Evolutionary conservation across 2,113 vertebrate species (phyloP).

Genomic region (Calidris pugnax): DNA sequence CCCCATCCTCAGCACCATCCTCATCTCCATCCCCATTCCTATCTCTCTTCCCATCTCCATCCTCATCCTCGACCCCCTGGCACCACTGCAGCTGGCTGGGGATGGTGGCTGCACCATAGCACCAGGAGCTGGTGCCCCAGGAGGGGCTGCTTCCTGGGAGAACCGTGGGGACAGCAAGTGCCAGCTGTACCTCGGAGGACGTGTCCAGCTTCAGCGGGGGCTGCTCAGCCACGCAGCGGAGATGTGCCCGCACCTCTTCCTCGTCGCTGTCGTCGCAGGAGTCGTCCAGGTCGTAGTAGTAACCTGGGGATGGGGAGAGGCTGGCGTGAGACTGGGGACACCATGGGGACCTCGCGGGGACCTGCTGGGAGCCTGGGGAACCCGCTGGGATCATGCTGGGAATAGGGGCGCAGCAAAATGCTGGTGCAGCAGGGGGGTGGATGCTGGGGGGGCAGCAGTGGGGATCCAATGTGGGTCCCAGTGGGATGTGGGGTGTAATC

Average conservation of each 20-base stretch:
- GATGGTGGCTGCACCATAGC: too few species aligned
- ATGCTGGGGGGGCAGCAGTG: background rate
- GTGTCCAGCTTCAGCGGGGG: slow-evolving; percentile 94
- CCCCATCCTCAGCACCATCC: background rate
- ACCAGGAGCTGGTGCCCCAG: background rate
- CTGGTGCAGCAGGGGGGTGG: background rate
- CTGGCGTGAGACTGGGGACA: background rate
- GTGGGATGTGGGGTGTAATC: accelerated
- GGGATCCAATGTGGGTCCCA: accelerated
- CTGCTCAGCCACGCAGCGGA: slow-evolving; percentile 92
- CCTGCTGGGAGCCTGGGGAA: background rate
- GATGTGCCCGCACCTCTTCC: slow-evolving; percentile 94
- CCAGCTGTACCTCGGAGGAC: slow-evolving; percentile 85
- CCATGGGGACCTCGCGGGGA: background rate
- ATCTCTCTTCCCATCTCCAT: background rate
- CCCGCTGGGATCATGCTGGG: accelerated
- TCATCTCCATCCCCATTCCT: background rate
- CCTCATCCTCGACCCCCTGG: background rate
- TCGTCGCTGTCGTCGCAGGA: slow-evolving; percentile 97
- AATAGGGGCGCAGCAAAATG: background rate
- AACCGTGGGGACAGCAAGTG: accelerated
- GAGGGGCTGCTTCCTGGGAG: background rate
- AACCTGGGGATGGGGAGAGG: slow-evolving; percentile 75
- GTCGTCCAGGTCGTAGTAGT: slow-evolving; percentile 97
- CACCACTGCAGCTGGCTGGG: background rate